These are phyloP conservation scores for Gopherus evgoodei DNA, from an alignment of 2,113 vertebrate species.

Conservation along the genomic window DNA sequence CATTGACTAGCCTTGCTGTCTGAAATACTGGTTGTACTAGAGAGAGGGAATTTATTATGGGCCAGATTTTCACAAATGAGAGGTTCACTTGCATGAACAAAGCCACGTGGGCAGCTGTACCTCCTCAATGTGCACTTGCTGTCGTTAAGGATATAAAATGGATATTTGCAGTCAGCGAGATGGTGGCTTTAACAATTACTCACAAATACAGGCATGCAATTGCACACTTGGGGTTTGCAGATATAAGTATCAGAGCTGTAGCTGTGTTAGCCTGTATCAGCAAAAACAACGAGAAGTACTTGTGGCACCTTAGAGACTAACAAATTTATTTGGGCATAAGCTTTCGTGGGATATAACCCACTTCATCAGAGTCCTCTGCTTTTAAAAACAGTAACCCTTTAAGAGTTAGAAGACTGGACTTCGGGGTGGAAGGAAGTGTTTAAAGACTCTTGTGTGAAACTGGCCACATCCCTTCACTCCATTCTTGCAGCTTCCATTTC, in stretches of 20 bases:
- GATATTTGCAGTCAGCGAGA: neutral
- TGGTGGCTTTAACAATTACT: neutral
- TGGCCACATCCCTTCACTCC: neutral
- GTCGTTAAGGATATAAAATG: neutral
- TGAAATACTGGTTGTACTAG: neutral
- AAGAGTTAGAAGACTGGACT: neutral
- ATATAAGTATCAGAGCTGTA: neutral
- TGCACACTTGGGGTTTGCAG: accelerated
- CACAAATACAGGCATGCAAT: accelerated
- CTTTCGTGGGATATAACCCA: no score
- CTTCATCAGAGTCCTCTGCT: neutral
- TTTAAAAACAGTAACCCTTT: neutral
- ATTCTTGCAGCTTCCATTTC: neutral
- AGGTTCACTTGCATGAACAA: neutral
- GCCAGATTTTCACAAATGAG: neutral
- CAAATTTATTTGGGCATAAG: no score
- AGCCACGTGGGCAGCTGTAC: neutral
- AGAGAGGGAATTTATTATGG: neutral
- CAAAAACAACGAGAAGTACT: no score
- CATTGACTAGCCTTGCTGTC: accelerated
- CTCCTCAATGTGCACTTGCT: neutral
- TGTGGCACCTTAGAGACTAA: no score
- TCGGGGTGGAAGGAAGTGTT: neutral
- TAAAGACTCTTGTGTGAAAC: neutral
- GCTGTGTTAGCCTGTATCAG: no score